A percentile compares a stretch with the other conserved stretches of the same genome.
These are phyloP conservation scores for Varecia variegata DNA, from an alignment of 2,797 vertebrate species.

Conservation along the genomic window DNA sequence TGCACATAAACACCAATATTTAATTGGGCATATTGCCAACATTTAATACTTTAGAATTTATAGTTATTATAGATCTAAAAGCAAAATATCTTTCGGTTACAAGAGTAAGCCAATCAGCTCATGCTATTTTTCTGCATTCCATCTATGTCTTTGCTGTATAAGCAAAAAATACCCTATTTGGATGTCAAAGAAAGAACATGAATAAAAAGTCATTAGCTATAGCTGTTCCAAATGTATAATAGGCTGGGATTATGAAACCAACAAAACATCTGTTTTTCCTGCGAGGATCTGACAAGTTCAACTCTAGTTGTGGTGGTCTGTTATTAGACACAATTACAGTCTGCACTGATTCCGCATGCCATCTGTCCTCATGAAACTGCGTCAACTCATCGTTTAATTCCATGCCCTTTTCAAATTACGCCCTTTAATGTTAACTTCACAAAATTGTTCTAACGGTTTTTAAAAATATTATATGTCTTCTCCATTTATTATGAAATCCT, in stretches of 20 bases:
- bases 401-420: slow-evolving; percentile 27
- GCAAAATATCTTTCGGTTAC: background rate
- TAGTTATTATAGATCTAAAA: background rate
- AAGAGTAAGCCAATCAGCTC: background rate
- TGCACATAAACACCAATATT: background rate
- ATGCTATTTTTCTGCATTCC: slow-evolving; percentile 18
- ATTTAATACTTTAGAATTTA: background rate
- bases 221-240: background rate
- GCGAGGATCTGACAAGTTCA: slow-evolving; percentile 19
- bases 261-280: slow-evolving; percentile 14
- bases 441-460: background rate
- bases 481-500: background rate
- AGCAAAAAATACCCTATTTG: slow-evolving; percentile 27
- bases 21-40: background rate
- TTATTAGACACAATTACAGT: background rate
- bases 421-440: background rate
- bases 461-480: background rate
- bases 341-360: background rate
- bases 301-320: background rate
- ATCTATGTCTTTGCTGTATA: background rate
- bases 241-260: slow-evolving; percentile 26
- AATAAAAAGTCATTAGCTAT: slow-evolving; percentile 48
- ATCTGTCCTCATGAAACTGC: background rate
- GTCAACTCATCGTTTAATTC: slow-evolving; percentile 33
- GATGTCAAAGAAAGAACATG: background rate